These are phyloP conservation scores for Fukomys damarensis DNA, from an alignment of 2,113 vertebrate species.

Conservation along the genomic window DNA sequence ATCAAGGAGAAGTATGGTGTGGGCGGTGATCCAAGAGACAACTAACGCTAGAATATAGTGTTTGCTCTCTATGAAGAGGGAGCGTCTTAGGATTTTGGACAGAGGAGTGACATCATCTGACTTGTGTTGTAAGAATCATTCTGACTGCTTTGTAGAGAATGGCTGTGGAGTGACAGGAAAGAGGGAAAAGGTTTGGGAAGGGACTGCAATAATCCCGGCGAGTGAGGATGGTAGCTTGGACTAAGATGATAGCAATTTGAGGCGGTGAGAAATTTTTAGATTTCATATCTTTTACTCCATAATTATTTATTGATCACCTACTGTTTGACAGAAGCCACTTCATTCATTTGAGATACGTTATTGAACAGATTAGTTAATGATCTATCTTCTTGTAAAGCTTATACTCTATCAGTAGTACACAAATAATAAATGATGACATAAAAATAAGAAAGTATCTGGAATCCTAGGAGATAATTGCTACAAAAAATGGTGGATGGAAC, in stretches of 20 bases:
- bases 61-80: background rate
- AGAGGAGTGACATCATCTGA: background rate
- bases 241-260: background rate
- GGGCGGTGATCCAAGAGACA: background rate
- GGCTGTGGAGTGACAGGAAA: background rate
- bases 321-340: background rate
- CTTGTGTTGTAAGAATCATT: background rate
- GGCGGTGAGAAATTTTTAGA: background rate
- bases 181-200: background rate
- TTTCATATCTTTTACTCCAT: background rate
- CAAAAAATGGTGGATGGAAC: background rate
- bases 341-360: background rate
- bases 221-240: background rate
- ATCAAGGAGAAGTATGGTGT: background rate
- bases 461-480: background rate
- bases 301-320: background rate
- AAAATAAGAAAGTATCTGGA: background rate
- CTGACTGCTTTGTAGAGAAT: background rate
- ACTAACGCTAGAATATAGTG: background rate
- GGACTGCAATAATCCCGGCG: background rate
- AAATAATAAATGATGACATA: background rate
- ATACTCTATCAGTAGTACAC: background rate
- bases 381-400: background rate
- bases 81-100: background rate
- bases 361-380: background rate